A percentile compares a stretch with the other conserved stretches of the same genome.
Evolutionary conservation across 2,113 vertebrate genomes (phyloP).

Genomic region (Okapia johnstoni): DNA sequence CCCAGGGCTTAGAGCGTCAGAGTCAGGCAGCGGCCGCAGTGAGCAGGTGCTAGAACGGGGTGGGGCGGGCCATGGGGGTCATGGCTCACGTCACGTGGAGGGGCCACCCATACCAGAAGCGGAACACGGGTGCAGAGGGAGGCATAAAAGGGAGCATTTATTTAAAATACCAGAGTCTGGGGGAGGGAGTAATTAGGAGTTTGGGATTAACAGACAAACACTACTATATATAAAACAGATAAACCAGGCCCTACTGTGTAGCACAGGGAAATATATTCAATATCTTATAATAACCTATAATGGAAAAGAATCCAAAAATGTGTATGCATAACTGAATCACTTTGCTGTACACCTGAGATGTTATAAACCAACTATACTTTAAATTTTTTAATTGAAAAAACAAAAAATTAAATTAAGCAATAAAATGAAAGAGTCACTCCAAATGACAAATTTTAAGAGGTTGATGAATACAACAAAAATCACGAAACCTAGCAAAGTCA

Average conservation of each 20-base stretch:
- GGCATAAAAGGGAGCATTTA: not conserved
- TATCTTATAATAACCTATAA: not conserved
- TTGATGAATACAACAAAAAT: not conserved
- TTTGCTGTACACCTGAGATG: not conserved
- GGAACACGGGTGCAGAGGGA: not conserved
- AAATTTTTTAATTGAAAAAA: not conserved
- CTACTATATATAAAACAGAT: not conserved
- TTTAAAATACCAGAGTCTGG: not conserved
- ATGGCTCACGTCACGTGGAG: not conserved
- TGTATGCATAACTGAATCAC: not conserved
- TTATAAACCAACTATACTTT: not conserved
- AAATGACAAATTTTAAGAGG: not conserved
- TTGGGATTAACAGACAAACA: not conserved
- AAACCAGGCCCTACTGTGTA: not conserved
- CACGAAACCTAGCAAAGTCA: not conserved
- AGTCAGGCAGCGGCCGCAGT: rapidly evolving
- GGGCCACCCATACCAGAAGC: not conserved
- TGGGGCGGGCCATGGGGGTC: not conserved
- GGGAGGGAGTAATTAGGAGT: not conserved
- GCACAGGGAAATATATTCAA: not conserved
- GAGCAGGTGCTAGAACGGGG: rapidly evolving
- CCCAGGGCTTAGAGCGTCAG: rapidly evolving
- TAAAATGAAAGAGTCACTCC: not conserved
- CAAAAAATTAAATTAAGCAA: not conserved
- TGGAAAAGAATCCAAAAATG: not conserved